Evolutionary conservation across 2,797 vertebrate genomes (phyloP).

Genomic region (Melanotaenia pygmaea): DNA sequence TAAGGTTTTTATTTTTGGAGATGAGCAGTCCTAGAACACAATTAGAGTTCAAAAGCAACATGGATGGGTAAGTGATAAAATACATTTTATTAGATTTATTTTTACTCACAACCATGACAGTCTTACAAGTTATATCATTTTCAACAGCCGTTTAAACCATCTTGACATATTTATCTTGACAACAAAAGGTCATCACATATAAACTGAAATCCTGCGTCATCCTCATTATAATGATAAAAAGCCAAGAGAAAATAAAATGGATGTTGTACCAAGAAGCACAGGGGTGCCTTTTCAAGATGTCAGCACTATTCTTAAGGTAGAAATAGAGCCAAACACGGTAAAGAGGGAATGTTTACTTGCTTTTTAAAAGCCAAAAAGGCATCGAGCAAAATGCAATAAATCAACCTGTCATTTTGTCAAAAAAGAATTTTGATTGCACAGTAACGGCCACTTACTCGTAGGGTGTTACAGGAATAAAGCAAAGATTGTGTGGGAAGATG

Average conservation of each 20-base stretch:
- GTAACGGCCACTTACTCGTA: slow-evolving; percentile 67
- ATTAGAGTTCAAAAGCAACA: no score
- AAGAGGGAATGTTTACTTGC: slow-evolving; percentile 36
- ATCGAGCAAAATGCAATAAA: slow-evolving; percentile 63
- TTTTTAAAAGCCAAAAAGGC: slow-evolving; percentile 25
- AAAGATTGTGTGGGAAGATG: slow-evolving; percentile 16
- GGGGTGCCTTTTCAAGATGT: slow-evolving; percentile 30
- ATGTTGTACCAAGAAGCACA: slow-evolving; percentile 15
- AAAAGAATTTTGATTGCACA: slow-evolving; percentile 63
- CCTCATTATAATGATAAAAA: slow-evolving; percentile 45
- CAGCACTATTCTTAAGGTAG: slow-evolving; percentile 30
- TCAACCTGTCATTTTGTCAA: slow-evolving; percentile 73
- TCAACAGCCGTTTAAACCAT: slow-evolving; percentile 1
- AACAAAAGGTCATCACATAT: slow-evolving; percentile 26
- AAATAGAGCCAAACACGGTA: slow-evolving; percentile 52
- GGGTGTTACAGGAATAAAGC: slow-evolving; percentile 19
- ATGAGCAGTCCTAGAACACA: no score
- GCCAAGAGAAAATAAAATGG: slow-evolving; percentile 40
- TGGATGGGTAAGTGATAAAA: no score
- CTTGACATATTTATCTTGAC: slow-evolving; percentile 7
- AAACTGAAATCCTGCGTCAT: slow-evolving; percentile 30
- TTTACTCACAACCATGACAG: neutral
- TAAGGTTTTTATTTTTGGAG: no score
- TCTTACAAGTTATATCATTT: neutral
- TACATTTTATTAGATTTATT: neutral